Conservation (phyloP, 1,140 invertebrate genomes). For the Trinorchestia longiramus region DNA sequence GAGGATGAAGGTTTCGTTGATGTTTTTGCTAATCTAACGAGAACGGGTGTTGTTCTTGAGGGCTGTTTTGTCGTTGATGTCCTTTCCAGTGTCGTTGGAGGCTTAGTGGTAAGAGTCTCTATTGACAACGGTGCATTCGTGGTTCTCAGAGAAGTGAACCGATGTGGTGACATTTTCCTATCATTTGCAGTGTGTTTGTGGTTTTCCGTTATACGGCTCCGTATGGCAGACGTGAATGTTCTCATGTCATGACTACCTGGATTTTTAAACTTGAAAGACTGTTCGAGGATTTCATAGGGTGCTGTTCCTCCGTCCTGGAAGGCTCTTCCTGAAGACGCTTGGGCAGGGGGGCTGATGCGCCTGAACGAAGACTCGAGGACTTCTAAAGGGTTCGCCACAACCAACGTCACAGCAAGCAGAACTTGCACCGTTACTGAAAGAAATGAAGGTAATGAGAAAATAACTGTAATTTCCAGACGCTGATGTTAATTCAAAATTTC, state of each 20-base stretch:
- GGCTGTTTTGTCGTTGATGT: neutral
- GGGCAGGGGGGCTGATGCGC: neutral
- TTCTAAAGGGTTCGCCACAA: neutral
- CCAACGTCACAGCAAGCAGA: neutral
- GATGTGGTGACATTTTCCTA: neutral
- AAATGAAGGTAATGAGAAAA: neutral
- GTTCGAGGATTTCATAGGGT: constrained; percentile 27
- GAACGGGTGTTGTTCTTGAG: neutral
- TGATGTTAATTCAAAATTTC: neutral
- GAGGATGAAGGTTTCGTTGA: neutral
- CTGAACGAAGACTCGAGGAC: neutral
- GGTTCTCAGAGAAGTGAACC: neutral
- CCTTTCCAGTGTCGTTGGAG: neutral
- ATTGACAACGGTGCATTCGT: neutral
- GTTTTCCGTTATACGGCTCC: neutral
- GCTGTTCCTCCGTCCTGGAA: too few relatives aligned
- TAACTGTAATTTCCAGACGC: neutral
- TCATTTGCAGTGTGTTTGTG: neutral
- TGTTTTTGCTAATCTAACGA: neutral
- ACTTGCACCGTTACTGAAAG: neutral
- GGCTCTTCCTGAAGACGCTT: neutral
- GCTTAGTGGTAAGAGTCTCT: neutral
- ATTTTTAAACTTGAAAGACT: constrained; percentile 1
- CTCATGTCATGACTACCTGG: neutral
- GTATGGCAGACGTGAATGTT: neutral